Evolutionary conservation across 2,797 vertebrate species (phyloP).

Genomic region (Acanthornis magna): DNA sequence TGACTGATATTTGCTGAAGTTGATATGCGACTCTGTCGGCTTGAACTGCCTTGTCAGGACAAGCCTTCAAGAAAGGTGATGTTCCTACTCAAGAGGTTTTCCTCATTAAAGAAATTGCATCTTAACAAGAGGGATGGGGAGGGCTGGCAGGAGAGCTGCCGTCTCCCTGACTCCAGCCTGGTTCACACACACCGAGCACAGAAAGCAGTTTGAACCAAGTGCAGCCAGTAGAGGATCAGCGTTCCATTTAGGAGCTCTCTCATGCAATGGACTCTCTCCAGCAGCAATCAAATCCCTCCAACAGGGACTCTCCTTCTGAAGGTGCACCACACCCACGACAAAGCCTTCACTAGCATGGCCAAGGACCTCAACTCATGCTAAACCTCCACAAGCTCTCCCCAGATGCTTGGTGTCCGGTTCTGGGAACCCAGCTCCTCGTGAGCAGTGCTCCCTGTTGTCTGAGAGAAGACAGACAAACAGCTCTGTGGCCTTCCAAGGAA

Average conservation of each 20-base stretch:
- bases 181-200: not conserved
- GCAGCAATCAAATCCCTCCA: not conserved
- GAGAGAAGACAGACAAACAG: not conserved
- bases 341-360: not conserved
- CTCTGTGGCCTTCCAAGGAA: not conserved
- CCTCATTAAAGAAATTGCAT: constrained; percentile 74
- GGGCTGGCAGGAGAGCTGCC: constrained; percentile 51
- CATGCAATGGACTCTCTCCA: not conserved
- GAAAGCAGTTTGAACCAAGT: not conserved
- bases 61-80: constrained; percentile 75
- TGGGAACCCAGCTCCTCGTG: not conserved
- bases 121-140: constrained; percentile 66
- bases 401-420: not conserved
- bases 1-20: constrained; percentile 80
- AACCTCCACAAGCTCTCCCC: not conserved
- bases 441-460: not conserved
- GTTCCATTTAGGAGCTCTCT: not conserved
- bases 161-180: not conserved
- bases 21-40: constrained; percentile 76
- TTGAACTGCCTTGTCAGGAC: constrained; percentile 79
- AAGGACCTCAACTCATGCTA: not conserved
- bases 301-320: not conserved
- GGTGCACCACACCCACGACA: not conserved
- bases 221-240: not conserved
- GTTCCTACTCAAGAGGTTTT: constrained; percentile 71